A percentile compares a stretch with the other conserved stretches of the same genome.
These are phyloP conservation scores for Sebastes schlegelii DNA, from an alignment of 2,113 vertebrate genomes.

Conservation along the genomic window DNA sequence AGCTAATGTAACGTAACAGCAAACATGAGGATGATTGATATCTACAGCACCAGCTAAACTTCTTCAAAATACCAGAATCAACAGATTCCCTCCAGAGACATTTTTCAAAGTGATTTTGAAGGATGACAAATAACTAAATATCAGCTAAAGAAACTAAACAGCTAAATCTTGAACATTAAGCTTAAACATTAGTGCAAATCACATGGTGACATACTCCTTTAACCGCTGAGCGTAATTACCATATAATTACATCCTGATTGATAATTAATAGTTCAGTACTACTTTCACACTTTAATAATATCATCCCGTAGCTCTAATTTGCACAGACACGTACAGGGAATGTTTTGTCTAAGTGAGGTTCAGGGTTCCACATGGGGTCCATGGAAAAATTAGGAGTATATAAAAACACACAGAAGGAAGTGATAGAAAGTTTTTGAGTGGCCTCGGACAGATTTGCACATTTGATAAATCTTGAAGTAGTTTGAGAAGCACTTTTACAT, in stretches of 20 bases:
- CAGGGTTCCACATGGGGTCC: not conserved
- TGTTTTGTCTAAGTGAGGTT: constrained; percentile 6
- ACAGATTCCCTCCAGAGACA: constrained; percentile 7
- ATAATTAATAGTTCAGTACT: constrained; percentile 49
- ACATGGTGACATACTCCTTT: constrained; percentile 12
- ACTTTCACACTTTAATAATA: constrained; percentile 36
- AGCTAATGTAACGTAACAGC: constrained; percentile 26
- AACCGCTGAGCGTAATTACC: constrained; percentile 30
- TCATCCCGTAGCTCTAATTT: constrained; percentile 31
- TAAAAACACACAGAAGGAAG: constrained; percentile 19
- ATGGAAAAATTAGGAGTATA: not conserved
- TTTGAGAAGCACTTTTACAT: not conserved
- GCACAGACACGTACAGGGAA: not conserved
- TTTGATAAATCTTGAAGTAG: not conserved
- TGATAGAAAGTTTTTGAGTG: not conserved
- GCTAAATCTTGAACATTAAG: constrained; percentile 19
- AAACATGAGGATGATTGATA: constrained; percentile 29
- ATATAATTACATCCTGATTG: constrained; percentile 48
- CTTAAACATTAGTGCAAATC: constrained; percentile 14
- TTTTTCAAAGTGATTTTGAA: constrained; percentile 44
- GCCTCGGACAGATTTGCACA: not conserved
- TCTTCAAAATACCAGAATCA: not conserved
- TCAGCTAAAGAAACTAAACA: constrained; percentile 28
- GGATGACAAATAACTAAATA: constrained; percentile 30
- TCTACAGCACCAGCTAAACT: constrained; percentile 26